These are phyloP conservation scores for Callyntrura sp. DNA, from an alignment of 2,888 invertebrate genomes.

Conservation along the genomic window DNA sequence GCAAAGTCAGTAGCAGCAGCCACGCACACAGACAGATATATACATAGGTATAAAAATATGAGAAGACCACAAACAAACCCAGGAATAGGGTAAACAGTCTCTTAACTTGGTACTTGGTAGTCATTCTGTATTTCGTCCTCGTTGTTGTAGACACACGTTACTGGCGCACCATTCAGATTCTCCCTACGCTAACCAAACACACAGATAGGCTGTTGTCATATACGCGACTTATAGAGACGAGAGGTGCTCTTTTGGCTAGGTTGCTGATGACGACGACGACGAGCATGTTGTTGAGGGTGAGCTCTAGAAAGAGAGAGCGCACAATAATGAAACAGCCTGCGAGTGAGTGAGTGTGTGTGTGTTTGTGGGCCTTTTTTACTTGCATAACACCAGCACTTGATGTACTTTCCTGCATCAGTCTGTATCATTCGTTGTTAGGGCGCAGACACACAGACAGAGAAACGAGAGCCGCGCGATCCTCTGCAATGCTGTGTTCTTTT, in stretches of 20 bases:
- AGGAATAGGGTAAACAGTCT: neutral
- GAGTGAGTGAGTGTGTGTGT: too few species aligned
- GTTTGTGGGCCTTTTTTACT: constrained; percentile 1
- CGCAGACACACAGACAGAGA: too few species aligned
- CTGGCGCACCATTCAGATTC: constrained; percentile 24
- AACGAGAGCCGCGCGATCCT: constrained; percentile 46
- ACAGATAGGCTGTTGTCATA: too few species aligned
- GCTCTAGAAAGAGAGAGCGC: too few species aligned
- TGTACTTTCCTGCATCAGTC: constrained; percentile 66
- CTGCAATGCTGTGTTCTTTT: neutral
- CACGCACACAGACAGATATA: too few species aligned
- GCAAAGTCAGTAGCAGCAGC: constrained; percentile 48
- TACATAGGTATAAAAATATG: too few species aligned
- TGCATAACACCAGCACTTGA: constrained; percentile 57
- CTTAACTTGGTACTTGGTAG: too few species aligned
- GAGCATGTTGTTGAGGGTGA: neutral
- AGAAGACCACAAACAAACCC: constrained; percentile 21
- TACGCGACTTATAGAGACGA: constrained; percentile 37
- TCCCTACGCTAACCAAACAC: too few species aligned
- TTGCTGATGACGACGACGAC: neutral
- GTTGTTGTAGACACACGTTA: too few species aligned
- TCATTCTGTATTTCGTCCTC: too few species aligned
- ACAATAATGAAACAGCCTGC: too few species aligned
- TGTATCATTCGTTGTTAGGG: constrained; percentile 62
- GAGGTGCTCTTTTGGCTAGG: constrained; percentile 10